Conservation (phyloP, 1,140 invertebrate species). For the Chironomus striatipennis region DNA sequence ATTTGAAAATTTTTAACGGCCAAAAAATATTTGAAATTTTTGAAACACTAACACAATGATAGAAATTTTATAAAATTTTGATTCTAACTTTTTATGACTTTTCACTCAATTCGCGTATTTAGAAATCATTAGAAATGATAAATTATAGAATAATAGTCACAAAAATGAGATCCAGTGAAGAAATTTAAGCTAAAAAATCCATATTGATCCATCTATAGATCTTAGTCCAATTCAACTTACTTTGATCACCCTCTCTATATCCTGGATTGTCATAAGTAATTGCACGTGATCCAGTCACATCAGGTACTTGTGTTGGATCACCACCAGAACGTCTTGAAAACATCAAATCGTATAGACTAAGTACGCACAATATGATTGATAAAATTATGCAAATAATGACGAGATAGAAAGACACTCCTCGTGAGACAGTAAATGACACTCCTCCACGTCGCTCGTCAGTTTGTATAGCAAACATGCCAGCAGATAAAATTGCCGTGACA, state of each 20-base stretch:
- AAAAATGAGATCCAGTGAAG: too few species aligned
- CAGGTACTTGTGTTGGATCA: conserved; percentile 61
- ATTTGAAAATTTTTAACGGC: too few species aligned
- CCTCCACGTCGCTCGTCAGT: conserved; percentile 63
- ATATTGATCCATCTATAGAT: too few species aligned
- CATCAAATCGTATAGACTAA: conserved; percentile 65
- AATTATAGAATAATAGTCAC: too few species aligned
- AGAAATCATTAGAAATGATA: too few species aligned
- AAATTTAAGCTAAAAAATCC: too few species aligned
- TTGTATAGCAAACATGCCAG: conserved; percentile 70
- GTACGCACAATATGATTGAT: conserved; percentile 63
- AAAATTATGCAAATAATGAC: conserved; percentile 68
- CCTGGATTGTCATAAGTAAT: conserved; percentile 76
- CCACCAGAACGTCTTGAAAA: conserved; percentile 59
- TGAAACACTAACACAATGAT: too few species aligned
- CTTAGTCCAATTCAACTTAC: conserved; percentile 24
- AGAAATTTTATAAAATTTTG: too few species aligned
- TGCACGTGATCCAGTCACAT: conserved; percentile 45
- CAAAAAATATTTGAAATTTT: too few species aligned
- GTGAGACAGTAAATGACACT: conserved; percentile 51
- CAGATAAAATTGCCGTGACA: conserved; percentile 64
- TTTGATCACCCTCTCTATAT: conserved; percentile 61
- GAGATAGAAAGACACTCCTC: conserved; percentile 73
- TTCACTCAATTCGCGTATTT: too few species aligned
- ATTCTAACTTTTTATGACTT: too few species aligned